A percentile compares a stretch with the other conserved stretches of the same genome.
phyloP scores from a whole-genome alignment of 2,797 vertebrate genomes.

The Danionella dracula region DNA sequence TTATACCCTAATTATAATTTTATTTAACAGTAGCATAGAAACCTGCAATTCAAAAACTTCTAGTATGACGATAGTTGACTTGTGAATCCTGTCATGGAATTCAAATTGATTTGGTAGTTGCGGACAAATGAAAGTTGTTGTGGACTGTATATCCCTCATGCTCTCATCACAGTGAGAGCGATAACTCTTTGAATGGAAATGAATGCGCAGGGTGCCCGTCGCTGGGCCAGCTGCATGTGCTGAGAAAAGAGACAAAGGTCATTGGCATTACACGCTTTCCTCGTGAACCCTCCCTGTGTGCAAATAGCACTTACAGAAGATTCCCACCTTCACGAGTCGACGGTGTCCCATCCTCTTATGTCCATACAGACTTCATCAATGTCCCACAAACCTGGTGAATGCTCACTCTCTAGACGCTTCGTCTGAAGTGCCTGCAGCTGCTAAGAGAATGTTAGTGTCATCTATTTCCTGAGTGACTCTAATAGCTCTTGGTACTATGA shows the following conservation, averaged over 20 bases:
- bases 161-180: too few species aligned
- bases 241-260: constrained; percentile 57
- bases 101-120: too few species aligned
- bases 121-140: too few species aligned
- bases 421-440: constrained; percentile 48
- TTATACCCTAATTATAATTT: too few species aligned
- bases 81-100: too few species aligned
- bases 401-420: constrained; percentile 14
- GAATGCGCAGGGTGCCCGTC: constrained; percentile 54
- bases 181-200: constrained; percentile 35
- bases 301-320: neutral
- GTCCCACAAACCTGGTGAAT: constrained; percentile 27
- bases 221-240: constrained; percentile 84
- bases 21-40: too few species aligned
- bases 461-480: constrained; percentile 44
- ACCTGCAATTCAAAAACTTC: too few species aligned
- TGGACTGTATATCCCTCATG: too few species aligned
- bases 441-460: constrained; percentile 45
- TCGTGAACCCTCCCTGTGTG: constrained; percentile 17
- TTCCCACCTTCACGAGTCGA: neutral
- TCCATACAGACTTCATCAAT: constrained; percentile 35
- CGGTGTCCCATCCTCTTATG: neutral
- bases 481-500: constrained; percentile 51
- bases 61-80: too few species aligned
- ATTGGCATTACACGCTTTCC: constrained; percentile 24